Percentiles rank a stretch among this genome's conserved stretches.
These are phyloP conservation scores for Anadara kagoshimensis DNA, from an alignment of 1,140 invertebrate species.

Conservation along the genomic window DNA sequence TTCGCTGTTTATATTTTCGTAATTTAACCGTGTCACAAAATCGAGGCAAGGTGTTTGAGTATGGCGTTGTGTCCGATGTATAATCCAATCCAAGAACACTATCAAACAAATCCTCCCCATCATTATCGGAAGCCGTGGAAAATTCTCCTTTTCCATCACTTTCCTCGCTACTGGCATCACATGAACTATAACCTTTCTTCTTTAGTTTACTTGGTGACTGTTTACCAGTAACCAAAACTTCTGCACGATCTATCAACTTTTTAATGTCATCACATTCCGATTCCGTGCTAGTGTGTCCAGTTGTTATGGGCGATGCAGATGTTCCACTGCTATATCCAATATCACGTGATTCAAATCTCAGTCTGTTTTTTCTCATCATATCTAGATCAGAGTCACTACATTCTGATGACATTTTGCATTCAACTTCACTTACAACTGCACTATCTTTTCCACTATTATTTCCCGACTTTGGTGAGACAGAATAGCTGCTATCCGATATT, in stretches of 20 bases:
- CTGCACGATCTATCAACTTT: constrained; percentile 37
- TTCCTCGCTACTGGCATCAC: constrained; percentile 46
- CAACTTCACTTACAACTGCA: constrained; percentile 44
- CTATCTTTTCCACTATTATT: constrained; percentile 43
- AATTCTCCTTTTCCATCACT: constrained; percentile 39
- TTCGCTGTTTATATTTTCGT: constrained; percentile 28
- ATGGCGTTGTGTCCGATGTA: constrained; percentile 36
- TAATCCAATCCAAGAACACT: constrained; percentile 41
- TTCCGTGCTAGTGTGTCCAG: constrained; percentile 40
- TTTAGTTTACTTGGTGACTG: constrained; percentile 10
- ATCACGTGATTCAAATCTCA: constrained; percentile 31
- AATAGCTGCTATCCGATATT: constrained; percentile 10
- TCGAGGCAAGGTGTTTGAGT: constrained; percentile 20
- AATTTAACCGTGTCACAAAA: constrained; percentile 39
- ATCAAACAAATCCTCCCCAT: constrained; percentile 37
- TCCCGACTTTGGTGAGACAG: constrained; percentile 11
- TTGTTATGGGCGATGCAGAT: constrained; percentile 23
- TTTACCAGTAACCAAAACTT: constrained; percentile 29
- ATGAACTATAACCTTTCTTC: constrained; percentile 27
- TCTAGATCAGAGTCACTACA: constrained; percentile 46
- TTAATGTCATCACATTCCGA: constrained; percentile 42
- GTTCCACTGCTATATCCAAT: constrained; percentile 45
- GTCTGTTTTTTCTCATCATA: constrained; percentile 33
- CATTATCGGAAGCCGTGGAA: constrained; percentile 34
- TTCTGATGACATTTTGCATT: constrained; percentile 47